phyloP scores from a whole-genome alignment of 2,113 vertebrate species.

The Nyctibius bracteatus region DNA sequence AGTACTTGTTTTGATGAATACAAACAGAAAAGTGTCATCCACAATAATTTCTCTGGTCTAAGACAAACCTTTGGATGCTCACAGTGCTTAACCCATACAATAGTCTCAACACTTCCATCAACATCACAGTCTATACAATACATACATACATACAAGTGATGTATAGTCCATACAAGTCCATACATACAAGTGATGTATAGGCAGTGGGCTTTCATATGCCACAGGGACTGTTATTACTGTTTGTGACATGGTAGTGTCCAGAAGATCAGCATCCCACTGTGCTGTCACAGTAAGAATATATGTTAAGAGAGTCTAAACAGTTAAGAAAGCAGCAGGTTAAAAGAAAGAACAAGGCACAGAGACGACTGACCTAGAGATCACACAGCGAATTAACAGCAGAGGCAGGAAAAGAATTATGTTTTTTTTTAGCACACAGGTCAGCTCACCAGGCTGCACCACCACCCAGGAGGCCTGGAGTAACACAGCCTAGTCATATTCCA shows the following conservation, averaged over 20 bases:
- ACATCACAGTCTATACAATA: not conserved
- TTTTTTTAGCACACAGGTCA: not conserved
- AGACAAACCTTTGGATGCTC: not conserved
- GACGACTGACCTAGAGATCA: not conserved
- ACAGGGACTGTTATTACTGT: not conserved
- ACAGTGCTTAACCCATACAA: not conserved
- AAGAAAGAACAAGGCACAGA: not conserved
- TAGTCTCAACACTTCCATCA: not conserved
- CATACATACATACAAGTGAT: not conserved
- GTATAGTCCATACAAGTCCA: too few relatives aligned
- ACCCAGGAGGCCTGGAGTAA: not conserved
- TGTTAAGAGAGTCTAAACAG: not conserved
- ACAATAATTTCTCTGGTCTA: not conserved
- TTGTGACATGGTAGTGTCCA: not conserved
- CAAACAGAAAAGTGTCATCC: not conserved
- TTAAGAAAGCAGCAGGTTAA: not conserved
- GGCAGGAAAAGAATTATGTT: not conserved
- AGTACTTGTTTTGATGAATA: not conserved
- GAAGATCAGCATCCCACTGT: not conserved
- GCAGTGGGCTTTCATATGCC: rapidly evolving
- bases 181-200: not conserved
- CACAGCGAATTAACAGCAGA: not conserved
- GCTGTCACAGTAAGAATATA: not conserved
- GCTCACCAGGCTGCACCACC: not conserved
- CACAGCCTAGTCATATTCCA: not conserved